These are phyloP conservation scores for Paramormyrops hopkinsi DNA, from an alignment of 2,797 vertebrate species.

Conservation along the genomic window DNA sequence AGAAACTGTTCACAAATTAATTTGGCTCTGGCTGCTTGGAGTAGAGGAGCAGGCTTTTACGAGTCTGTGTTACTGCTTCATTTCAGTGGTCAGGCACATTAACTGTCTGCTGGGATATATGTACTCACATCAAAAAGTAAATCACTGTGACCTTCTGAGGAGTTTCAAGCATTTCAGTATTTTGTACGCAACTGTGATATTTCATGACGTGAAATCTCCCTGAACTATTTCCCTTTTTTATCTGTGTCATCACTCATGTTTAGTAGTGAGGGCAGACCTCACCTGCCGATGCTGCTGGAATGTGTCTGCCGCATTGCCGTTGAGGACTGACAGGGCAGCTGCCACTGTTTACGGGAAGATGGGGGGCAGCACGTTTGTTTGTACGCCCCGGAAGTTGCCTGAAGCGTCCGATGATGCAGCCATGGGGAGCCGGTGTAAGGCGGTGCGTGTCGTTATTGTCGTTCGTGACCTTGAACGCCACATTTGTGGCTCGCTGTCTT, in stretches of 20 bases:
- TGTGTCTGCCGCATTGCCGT: not conserved
- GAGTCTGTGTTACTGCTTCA: constrained; percentile 14
- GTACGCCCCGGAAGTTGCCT: not conserved
- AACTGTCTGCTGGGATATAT: constrained; percentile 23
- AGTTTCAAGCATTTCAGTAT: constrained; percentile 26
- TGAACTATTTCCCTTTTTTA: constrained; percentile 2
- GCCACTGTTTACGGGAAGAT: not conserved
- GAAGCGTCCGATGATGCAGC: not conserved
- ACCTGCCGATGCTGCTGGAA: not conserved
- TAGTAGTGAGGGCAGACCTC: not conserved
- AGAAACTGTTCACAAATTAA: constrained; percentile 15
- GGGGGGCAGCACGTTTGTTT: not conserved
- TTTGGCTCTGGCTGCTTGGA: not conserved
- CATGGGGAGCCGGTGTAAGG: not conserved
- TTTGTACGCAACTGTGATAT: constrained; percentile 10
- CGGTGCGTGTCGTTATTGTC: not conserved
- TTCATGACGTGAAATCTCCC: not conserved
- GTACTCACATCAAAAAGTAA: constrained; percentile 24
- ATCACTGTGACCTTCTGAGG: constrained; percentile 22
- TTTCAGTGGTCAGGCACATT: constrained; percentile 23
- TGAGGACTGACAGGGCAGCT: not conserved
- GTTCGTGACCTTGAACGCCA: not conserved
- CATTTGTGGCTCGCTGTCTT: not conserved
- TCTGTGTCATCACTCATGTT: not conserved
- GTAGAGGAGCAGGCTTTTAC: constrained; percentile 6